Evolutionary conservation across 2,797 vertebrate species (phyloP), one percentile per base, ranked within the genome.

Genomic region (Hemitrygon akajei): DNA sequence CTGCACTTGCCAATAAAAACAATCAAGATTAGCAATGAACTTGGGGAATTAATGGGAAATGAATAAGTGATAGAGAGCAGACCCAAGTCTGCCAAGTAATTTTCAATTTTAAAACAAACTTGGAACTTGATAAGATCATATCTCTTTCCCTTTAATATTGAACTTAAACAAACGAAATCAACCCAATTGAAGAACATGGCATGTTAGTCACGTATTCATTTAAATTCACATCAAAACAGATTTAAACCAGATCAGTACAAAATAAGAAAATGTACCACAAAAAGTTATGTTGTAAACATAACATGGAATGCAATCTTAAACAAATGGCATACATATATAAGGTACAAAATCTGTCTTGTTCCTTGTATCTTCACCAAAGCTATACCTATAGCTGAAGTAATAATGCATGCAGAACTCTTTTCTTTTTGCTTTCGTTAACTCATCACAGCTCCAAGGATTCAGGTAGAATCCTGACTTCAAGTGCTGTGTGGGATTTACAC

Each of bases 1-100:
- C 91, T 93, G 71, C 40, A 58, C 91, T 93, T 76, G 91, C 91
- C 91, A 93, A 93, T 25, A 12, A 93, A 93, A 75, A 76, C 25
- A 71, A 37, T 76, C 91, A 93, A 25, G 91, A 93, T 75, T 93
- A 93, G 71, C 91, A 93, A 56, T 58, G 63, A 40, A 56, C 91
- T 76, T 75, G 91, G 91, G 91, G 91, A 47, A 76, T 93, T 93
- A 37, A 93, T 93, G 91, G 91, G 91, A 93, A 93, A 93, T 93
- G 91, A 93, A 76, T 93, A 93, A 56, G 40, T 25, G 76, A 93
- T 58, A 93, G 71, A 93, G 91, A 58, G 91, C 56, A 25, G 5
- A 58, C 6, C 47, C 37, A 76, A 73, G 40, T 76, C 37, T 75
- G 91, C 91, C 91, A 93, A 93, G 40, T 76, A 73, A 76, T 76